Evolutionary conservation across 2,888 invertebrate species (phyloP).

Genomic region (Catonia carolina): DNA sequence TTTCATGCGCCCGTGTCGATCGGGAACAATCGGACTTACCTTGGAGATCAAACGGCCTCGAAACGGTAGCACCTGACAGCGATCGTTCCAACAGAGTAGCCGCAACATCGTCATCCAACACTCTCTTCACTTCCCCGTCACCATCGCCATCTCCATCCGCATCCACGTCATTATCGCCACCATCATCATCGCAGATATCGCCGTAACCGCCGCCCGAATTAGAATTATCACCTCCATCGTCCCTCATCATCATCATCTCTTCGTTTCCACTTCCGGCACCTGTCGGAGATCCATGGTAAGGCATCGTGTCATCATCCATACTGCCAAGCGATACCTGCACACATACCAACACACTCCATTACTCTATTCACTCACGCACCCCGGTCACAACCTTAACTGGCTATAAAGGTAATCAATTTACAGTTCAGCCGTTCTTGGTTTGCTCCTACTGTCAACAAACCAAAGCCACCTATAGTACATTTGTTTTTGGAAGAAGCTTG

Average conservation of each 20-base stretch:
- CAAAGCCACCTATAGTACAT: no score
- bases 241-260: not conserved
- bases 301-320: not conserved
- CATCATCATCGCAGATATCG: not conserved
- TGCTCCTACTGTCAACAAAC: no score
- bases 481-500: no score
- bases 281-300: not conserved
- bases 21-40: no score
- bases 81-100: slow-evolving; percentile 25
- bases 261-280: not conserved
- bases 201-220: not conserved
- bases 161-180: slow-evolving; percentile 6
- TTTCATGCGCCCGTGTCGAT: no score
- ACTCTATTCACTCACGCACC: no score
- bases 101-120: slow-evolving; percentile 24
- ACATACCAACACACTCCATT: no score
- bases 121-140: slow-evolving; percentile 19
- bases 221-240: not conserved
- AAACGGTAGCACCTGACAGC: slow-evolving; percentile 18
- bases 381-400: no score
- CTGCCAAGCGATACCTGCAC: not conserved
- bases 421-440: no score
- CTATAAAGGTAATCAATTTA: no score
- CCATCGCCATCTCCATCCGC: slow-evolving; percentile 4
- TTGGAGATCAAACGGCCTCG: slow-evolving; percentile 19